A percentile compares a stretch with the other conserved stretches of the same genome.
phyloP scores from a whole-genome alignment of 2,113 vertebrate species.

The Tachysurus fulvidraco region DNA sequence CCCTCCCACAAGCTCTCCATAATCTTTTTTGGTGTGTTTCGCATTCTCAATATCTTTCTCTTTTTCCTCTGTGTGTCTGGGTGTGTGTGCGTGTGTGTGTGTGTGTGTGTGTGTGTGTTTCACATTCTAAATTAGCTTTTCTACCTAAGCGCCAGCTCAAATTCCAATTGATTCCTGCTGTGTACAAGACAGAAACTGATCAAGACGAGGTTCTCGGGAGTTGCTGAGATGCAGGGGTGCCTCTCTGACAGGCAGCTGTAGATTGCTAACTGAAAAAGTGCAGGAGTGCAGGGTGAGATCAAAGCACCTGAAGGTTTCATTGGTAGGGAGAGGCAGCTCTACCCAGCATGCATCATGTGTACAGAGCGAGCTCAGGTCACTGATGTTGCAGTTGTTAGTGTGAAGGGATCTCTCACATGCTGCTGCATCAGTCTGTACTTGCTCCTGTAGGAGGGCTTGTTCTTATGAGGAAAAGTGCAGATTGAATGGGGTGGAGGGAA shows the following conservation, averaged over 20 bases:
- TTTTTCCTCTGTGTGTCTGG: too few species aligned
- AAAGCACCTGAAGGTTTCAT: conserved; percentile 61
- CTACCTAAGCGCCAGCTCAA: not conserved
- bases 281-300: conserved; percentile 60
- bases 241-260: conserved; percentile 61
- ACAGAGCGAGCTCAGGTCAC: conserved; percentile 47
- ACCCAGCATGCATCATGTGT: conserved; percentile 57
- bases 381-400: conserved; percentile 51
- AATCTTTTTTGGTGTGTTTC: conserved; percentile 1
- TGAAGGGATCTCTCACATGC: conserved; percentile 53
- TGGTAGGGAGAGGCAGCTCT: conserved; percentile 52
- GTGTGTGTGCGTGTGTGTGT: not conserved
- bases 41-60: not conserved
- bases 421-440: conserved; percentile 53
- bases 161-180: not conserved
- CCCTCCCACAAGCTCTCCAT: conserved; percentile 8
- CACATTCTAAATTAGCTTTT: conserved; percentile 5
- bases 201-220: conserved; percentile 27
- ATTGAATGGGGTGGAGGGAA: not conserved
- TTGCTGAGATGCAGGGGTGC: conserved; percentile 11
- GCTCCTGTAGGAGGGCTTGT: conserved; percentile 21
- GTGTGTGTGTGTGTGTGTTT: not conserved
- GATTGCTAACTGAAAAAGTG: conserved; percentile 57
- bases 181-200: conserved; percentile 5
- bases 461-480: conserved; percentile 28